Evolutionary conservation across 1,140 invertebrate genomes (phyloP), one percentile per base, ranked within the genome.

Genomic region (Atta cephalotes): DNA sequence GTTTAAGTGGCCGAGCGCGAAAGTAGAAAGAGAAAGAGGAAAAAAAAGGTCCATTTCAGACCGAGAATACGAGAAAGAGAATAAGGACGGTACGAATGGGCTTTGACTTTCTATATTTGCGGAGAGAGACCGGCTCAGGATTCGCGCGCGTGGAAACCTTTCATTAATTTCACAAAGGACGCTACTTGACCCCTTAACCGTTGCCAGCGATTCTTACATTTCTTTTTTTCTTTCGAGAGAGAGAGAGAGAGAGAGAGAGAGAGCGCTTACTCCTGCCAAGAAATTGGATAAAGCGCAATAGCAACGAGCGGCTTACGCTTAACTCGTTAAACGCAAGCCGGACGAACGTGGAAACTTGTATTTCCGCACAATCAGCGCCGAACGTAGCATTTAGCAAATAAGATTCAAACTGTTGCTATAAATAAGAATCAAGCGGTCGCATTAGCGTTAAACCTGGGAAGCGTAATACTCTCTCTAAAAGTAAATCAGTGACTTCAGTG

Each of bases 121-220:
- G 70, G 70, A 84, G 70, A 66, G 51, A 66, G 51, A 77, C 60
- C 60, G 51, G 60, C 58, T 49, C 25, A 56, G 56, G 39, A 25
- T 81, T 77, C 70, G 79, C 68, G 66, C 74, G 58, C 68, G 58
- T 81, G 68, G 78, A 90, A 90, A 90, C 86, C 86, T 90, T 90
- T 90, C 88, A 90, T 85, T 90, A 90, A 90, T 90, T 90, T 86
- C 86, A 88, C 86, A 87, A 90, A 88, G 80, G 65, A 51, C 21
- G 66, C 60, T 25, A 88, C 89, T 90, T 90, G 89, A 90, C 89
- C 89, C 65, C 71, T 51, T 88, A 86, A 76, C 78, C 80, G 56
- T 84, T 45, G 56, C 39, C 56, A 71, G 18, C 70, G 45, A 74
- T 49, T 84, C 56, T 84, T 84, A 76, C 5, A 12, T 84, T 25